Percentiles rank a stretch among this genome's conserved stretches.
phyloP scores from a whole-genome alignment of 1,140 invertebrate species.

The Orussus abietinus region DNA sequence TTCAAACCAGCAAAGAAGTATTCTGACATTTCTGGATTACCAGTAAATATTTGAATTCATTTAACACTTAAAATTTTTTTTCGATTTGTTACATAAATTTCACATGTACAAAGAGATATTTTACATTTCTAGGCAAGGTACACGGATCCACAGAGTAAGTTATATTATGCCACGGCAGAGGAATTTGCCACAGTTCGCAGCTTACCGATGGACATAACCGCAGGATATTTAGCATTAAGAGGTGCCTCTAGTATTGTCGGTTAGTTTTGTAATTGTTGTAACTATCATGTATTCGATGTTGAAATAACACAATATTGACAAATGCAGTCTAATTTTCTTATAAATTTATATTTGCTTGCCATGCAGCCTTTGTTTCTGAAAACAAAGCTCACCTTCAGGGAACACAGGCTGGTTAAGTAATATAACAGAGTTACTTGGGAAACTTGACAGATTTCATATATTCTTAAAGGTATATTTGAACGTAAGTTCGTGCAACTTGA shows the following conservation, averaged over 20 bases:
- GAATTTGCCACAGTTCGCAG: conserved; percentile 81
- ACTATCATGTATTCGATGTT: neutral
- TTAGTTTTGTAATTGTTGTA: conserved; percentile 30
- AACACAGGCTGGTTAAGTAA: too few relatives aligned
- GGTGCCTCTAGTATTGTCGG: conserved; percentile 82
- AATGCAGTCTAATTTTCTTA: neutral
- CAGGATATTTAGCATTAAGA: conserved; percentile 79
- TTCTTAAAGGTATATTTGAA: too few relatives aligned
- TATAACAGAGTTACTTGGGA: too few relatives aligned
- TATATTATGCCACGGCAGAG: conserved; percentile 78
- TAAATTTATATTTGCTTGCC: too few relatives aligned
- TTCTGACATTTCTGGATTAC: conserved; percentile 86
- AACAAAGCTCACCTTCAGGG: too few relatives aligned
- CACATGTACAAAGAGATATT: conserved; percentile 22
- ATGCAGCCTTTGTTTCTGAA: too few relatives aligned
- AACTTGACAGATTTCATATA: too few relatives aligned
- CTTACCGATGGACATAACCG: conserved; percentile 85
- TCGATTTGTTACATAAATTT: conserved; percentile 10
- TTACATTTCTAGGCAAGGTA: conserved; percentile 78
- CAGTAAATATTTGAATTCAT: conserved; percentile 52
- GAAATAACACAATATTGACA: conserved; percentile 3
- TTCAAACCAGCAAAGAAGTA: conserved; percentile 90
- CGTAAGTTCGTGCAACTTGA: too few relatives aligned
- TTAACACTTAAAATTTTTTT: conserved; percentile 1
- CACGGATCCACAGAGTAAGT: conserved; percentile 85